phyloP scores from a whole-genome alignment of 30 jellyfish, hydroid and myxozoan species.

The Turritopsis rubra region DNA sequence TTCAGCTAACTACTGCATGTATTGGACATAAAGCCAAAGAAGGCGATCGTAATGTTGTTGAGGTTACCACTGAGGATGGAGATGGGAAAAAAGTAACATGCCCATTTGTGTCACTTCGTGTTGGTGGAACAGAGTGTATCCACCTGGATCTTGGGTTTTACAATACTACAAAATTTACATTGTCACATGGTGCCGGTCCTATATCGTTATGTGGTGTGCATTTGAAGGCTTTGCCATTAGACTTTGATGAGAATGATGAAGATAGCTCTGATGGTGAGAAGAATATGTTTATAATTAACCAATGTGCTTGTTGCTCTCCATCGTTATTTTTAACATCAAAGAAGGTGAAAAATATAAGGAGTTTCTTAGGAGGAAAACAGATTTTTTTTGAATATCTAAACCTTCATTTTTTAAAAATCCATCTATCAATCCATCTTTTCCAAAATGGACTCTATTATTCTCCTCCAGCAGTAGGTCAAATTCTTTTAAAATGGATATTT shows the following conservation, averaged over 20 bases:
- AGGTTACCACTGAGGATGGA: conserved; percentile 68
- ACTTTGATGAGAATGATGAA: conserved; percentile 60
- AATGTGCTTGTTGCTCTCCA: too few species aligned
- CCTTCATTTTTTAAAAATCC: too few species aligned
- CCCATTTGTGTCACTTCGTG: conserved; percentile 51
- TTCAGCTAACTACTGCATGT: conserved; percentile 79
- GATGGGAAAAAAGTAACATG: conserved; percentile 55
- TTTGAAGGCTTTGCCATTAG: conserved; percentile 49
- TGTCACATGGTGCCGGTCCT: conserved; percentile 78
- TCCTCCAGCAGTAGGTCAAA: too few species aligned
- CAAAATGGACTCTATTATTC: too few species aligned
- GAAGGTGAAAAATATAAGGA: too few species aligned
- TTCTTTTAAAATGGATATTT: too few species aligned
- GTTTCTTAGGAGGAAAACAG: too few species aligned
- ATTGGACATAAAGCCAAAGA: conserved; percentile 85
- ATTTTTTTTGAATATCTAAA: too few species aligned
- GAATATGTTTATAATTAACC: not conserved
- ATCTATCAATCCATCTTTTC: too few species aligned
- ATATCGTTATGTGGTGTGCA: conserved; percentile 65
- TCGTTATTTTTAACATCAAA: too few species aligned
- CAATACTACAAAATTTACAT: conserved; percentile 49
- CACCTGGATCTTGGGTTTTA: conserved; percentile 69
- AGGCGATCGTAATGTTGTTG: conserved; percentile 87
- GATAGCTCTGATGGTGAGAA: conserved; percentile 46
- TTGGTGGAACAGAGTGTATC: conserved; percentile 67